Percentiles rank a stretch among this genome's conserved stretches.
phyloP scores from a whole-genome alignment of 1,140 invertebrate genomes.

The Agrilus planipennis region DNA sequence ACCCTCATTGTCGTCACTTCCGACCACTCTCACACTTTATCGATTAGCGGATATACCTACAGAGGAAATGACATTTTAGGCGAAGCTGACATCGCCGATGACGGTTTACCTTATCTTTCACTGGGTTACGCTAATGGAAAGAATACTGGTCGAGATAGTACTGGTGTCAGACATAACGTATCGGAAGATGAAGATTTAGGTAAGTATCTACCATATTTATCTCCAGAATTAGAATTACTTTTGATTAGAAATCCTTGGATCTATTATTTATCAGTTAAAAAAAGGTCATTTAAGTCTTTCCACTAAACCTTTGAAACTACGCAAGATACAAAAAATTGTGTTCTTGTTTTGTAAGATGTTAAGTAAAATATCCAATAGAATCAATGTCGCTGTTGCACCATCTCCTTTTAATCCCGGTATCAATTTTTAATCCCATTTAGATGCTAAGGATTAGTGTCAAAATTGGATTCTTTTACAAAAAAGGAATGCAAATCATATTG shows the following conservation, averaged over 20 bases:
- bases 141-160: constrained; percentile 35
- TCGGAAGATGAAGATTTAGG: constrained; percentile 5
- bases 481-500: too few species aligned
- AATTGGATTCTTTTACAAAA: too few species aligned
- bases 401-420: too few species aligned
- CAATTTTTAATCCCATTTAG: too few species aligned
- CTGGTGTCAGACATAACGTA: constrained; percentile 24
- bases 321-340: not conserved
- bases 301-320: not conserved
- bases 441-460: too few species aligned
- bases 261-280: too few species aligned
- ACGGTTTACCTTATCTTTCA: constrained; percentile 53
- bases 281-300: not conserved
- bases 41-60: constrained; percentile 46
- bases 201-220: constrained; percentile 9
- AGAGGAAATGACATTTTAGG: constrained; percentile 54
- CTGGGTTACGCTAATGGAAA: constrained; percentile 67
- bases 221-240: not conserved
- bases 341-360: too few species aligned
- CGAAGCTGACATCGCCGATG: constrained; percentile 23
- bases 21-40: constrained; percentile 55
- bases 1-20: constrained; percentile 52
- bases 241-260: too few species aligned
- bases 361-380: too few species aligned
- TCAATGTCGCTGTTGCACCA: too few species aligned